Base-by-base conservation (phyloP, 2,113 vertebrate genomes). In the Prochilodus magdalenae region DNA sequence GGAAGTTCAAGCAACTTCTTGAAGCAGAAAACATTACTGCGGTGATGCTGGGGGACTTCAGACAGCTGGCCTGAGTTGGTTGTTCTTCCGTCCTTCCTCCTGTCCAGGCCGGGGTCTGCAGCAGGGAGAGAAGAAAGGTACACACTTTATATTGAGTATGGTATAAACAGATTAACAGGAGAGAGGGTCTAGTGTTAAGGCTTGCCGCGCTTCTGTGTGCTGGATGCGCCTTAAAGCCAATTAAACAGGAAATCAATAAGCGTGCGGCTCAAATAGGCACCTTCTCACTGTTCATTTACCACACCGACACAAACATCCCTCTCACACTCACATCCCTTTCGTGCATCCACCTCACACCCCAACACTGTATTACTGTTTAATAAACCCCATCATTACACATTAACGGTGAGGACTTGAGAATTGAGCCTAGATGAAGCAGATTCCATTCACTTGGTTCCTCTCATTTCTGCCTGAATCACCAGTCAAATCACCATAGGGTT, bases 181-280 rank as follows among this genome's bases (percentile, higher is more conserved):
- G 66, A 24, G 20, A 24, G 33, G n/a, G 66, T 24, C 33, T 24
- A 24, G 33, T 44, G 44, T 36, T 24, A n/a, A 70, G 4, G 18
- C 66, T 70, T 60, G 57, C 57, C 2, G 20, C 27, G 15, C 20
- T n/a, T 73, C 22, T 53, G 22, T 33, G 30, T 63, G 79, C 79
- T 73, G 59, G 12, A 40, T 49, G 47, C 18, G 57, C 40, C 36
- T 55, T 55, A 73, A 73, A 27, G 29, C 44, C 71, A 73, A 30
- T 55, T 55, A 55, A 65, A 80, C 47, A 27, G 15, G 22, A 40
- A 65, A 73, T 73, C 59, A 65, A 80, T 63, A 51, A 47, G 20
- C 29, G 15, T 14, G 10, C 6, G 72, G 67, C 55, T 80, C 40
- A 73, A 47, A 73, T 11, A 40, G 8, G 26, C n/a, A 27, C 59